Evolutionary conservation across 2,797 vertebrate species (phyloP).

Genomic region (Alcedo quadribrachys): DNA sequence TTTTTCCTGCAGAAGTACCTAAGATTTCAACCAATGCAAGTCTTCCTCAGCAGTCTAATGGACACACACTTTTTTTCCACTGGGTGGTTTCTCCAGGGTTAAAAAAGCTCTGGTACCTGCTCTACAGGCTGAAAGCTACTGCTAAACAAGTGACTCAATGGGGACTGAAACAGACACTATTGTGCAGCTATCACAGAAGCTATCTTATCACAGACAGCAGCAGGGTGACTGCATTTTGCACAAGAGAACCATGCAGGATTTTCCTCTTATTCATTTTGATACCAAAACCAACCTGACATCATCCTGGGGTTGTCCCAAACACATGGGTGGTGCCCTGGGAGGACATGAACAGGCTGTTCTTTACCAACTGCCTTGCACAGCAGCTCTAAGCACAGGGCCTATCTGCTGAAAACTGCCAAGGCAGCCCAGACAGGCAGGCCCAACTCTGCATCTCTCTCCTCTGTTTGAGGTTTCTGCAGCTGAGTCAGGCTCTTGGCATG

Average conservation of each 20-base stretch:
- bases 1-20: not conserved
- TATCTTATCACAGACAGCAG: not conserved
- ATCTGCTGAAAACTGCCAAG: not conserved
- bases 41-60: not conserved
- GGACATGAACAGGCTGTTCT: not conserved
- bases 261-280: not conserved
- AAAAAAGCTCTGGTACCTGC: not conserved
- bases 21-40: not conserved
- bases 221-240: not conserved
- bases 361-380: not conserved
- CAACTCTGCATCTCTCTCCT: not conserved
- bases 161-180: not conserved
- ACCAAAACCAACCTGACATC: not conserved
- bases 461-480: no score
- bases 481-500: not conserved
- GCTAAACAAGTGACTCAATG: not conserved
- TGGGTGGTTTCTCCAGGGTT: not conserved
- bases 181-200: not conserved
- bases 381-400: not conserved
- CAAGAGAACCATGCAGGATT: not conserved
- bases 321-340: not conserved
- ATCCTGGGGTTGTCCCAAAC: not conserved
- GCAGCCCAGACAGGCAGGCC: not conserved
- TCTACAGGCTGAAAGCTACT: not conserved
- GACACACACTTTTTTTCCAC: fast-evolving